A percentile compares a stretch with the other conserved stretches of the same genome.
These are phyloP conservation scores for Apus apus DNA, from an alignment of 2,113 vertebrate genomes.

Conservation along the genomic window DNA sequence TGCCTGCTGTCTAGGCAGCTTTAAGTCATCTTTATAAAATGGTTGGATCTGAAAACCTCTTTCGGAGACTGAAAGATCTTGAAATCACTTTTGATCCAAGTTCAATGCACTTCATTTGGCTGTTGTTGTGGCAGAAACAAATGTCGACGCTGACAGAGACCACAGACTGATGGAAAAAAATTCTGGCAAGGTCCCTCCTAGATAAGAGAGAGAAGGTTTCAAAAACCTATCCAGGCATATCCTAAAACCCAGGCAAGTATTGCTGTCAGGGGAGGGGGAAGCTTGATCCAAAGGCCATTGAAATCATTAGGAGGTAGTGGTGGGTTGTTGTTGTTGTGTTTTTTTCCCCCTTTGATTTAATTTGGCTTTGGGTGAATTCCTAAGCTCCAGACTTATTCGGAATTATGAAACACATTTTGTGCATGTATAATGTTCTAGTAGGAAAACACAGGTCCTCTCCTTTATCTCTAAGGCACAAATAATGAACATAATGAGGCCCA, in stretches of 20 bases:
- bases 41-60: conserved; percentile 51
- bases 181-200: conserved; percentile 32
- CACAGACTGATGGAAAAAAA: conserved; percentile 54
- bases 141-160: conserved; percentile 36
- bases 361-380: conserved; percentile 51
- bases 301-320: neutral
- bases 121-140: conserved; percentile 56
- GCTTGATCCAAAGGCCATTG: conserved; percentile 19
- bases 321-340: neutral
- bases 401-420: neutral
- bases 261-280: conserved; percentile 24
- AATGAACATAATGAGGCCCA: conserved; percentile 54
- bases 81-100: conserved; percentile 60
- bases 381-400: neutral
- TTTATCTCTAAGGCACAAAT: conserved; percentile 31
- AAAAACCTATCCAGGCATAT: conserved; percentile 42
- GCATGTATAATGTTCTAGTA: conserved; percentile 5
- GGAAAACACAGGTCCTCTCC: conserved; percentile 30
- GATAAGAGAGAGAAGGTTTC: conserved; percentile 59
- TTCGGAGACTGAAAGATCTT: conserved; percentile 33
- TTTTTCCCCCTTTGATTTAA: conserved; percentile 1
- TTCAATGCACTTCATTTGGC: conserved; percentile 62
- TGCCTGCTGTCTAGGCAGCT: conserved; percentile 20
- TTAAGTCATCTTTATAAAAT: conserved; percentile 48
- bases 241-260: neutral